Percentiles rank a stretch among this genome's conserved stretches.
phyloP scores from a whole-genome alignment of 2,113 vertebrate species.

The Platichthys flesus region DNA sequence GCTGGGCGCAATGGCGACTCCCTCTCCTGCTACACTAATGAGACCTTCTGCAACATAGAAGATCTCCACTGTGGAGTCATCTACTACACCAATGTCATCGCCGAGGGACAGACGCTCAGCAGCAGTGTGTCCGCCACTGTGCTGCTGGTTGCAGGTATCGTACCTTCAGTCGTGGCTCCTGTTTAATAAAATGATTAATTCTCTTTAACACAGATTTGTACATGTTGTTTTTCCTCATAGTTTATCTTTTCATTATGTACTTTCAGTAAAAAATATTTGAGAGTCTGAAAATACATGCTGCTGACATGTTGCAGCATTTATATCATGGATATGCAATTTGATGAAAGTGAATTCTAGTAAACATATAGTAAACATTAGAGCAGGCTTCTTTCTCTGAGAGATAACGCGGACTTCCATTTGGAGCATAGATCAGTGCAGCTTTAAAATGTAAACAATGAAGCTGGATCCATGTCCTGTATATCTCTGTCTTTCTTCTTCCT shows the following conservation, averaged over 20 bases:
- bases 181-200: not conserved
- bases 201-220: not conserved
- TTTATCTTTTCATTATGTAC: not conserved
- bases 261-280: not conserved
- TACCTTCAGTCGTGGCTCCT: not conserved
- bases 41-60: constrained; percentile 69
- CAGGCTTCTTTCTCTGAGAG: not conserved
- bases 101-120: constrained; percentile 66
- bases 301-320: not conserved
- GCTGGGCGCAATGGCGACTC: constrained; percentile 68
- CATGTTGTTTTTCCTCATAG: not conserved
- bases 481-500: constrained; percentile 9
- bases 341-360: not conserved
- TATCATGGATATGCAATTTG: not conserved
- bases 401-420: not conserved
- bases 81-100: constrained; percentile 68
- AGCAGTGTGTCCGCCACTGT: constrained; percentile 66
- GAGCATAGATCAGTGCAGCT: not conserved
- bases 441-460: not conserved
- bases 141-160: constrained; percentile 73
- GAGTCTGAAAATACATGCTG: too few relatives aligned
- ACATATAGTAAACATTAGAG: not conserved
- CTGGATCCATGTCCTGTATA: not conserved
- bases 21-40: constrained; percentile 63
- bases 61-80: constrained; percentile 78